Evolutionary conservation across 92 coral and sea anemone genomes (phyloP), one percentile per base, ranked within the genome.

Genomic region (Actinostola sp.): DNA sequence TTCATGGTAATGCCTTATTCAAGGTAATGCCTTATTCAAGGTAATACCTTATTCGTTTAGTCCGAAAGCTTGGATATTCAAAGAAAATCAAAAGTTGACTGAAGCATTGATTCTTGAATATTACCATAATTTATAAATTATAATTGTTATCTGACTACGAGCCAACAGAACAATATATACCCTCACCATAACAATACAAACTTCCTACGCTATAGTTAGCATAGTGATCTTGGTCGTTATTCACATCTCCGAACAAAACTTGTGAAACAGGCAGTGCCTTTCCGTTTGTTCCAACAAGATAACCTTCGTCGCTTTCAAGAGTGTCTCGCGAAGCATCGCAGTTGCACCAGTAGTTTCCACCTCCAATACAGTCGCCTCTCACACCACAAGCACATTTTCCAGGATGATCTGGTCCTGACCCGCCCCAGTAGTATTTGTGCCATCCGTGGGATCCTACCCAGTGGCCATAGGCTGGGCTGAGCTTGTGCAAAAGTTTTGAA

Each of bases 351-450:
- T 76, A 67, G 17, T 45, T 24, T 0, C 51, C 51, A 12, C 72
- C 79, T 6, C 71, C 54, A 41, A 66, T 29, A 65, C 97, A 90
- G 14, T 60, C 76, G 1, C 76, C 69, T 44, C 70, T 67, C 45
- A 71, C 76, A 8, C 89, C 83, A 80, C 97, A 90, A 7, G 92
- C 92, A 60, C 96, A 90, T 24, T 84, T 78, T 32, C 76, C 53
- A 0, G 67, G 64, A 61, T 75, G 0, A 19, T 68, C 67, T 0
- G 89, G 82, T 4, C 56, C 41, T 17, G 89, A 80, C 2, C 92
- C 97, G 0, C 97, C 97, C 97, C 97, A 90, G 70, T 87, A 90
- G 48, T 84, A 56, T 42, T 80, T 66, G 34, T 80, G 89, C 62
- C 71, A 31, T n/a, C 89, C 86, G 68, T 67, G 71, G 16, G 82